Conservation (phyloP, 2,888 invertebrate genomes). For the Norana najaformis region DNA sequence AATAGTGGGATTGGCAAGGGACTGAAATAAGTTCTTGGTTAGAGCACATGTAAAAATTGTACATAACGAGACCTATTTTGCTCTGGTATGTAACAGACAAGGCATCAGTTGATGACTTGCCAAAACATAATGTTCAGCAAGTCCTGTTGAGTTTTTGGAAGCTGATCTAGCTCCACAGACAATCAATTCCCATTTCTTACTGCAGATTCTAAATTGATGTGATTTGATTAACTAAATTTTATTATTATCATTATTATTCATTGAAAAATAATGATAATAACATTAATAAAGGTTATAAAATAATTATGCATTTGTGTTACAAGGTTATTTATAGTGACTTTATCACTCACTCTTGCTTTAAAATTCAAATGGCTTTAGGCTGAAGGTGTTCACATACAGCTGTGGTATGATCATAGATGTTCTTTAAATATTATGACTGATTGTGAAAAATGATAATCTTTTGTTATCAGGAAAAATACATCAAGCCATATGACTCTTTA, state of each 20-base stretch:
- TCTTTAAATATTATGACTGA: neutral
- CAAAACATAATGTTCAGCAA: neutral
- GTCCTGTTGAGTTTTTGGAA: neutral
- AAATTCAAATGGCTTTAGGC: too few relatives aligned
- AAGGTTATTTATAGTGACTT: neutral
- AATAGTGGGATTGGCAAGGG: neutral
- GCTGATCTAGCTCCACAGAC: neutral
- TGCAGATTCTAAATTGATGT: neutral
- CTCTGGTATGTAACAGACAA: neutral
- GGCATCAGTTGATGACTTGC: neutral
- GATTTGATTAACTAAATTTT: neutral
- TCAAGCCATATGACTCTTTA: slow-evolving; percentile 73
- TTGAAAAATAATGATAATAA: neutral
- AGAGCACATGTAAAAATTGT: too few relatives aligned
- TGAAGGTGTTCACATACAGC: neutral
- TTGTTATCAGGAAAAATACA: slow-evolving; percentile 61
- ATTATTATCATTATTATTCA: neutral
- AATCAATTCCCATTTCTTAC: neutral
- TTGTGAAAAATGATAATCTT: neutral
- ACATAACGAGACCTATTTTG: neutral
- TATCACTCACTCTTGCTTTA: neutral
- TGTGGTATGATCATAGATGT: neutral
- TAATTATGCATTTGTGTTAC: neutral
- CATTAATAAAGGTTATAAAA: neutral
- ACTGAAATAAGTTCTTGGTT: too few relatives aligned